phyloP scores from a whole-genome alignment of 2,888 invertebrate species.

The Platycheirus rosarum region DNA sequence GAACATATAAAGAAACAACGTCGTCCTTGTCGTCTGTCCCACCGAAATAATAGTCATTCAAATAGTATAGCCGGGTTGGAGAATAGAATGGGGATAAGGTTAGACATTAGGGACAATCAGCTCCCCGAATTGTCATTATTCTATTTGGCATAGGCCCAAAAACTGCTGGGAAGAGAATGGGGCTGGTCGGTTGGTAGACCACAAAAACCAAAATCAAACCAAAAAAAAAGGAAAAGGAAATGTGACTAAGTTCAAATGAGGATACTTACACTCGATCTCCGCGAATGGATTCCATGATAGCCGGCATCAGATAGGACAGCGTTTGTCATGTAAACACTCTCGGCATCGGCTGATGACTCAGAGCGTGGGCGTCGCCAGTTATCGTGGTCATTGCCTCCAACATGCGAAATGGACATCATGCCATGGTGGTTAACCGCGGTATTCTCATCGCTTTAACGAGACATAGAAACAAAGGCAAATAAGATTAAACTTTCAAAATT shows the following conservation, averaged over 20 bases:
- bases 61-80: constrained; percentile 18
- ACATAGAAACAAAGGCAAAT: constrained; percentile 16
- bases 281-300: constrained; percentile 81
- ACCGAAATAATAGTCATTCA: constrained; percentile 3
- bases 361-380: constrained; percentile 89
- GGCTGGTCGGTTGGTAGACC: constrained; percentile 12
- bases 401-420: constrained; percentile 80
- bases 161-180: not conserved
- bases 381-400: constrained; percentile 85
- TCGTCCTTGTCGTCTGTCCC: constrained; percentile 6
- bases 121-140: constrained; percentile 55
- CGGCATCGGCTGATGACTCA: constrained; percentile 91
- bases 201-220: constrained; percentile 13
- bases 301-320: constrained; percentile 80
- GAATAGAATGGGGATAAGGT: not conserved
- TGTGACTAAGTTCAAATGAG: constrained; percentile 16
- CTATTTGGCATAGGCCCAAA: constrained; percentile 61
- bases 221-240: constrained; percentile 13
- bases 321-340: constrained; percentile 86
- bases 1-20: not conserved
- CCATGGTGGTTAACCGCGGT: constrained; percentile 84
- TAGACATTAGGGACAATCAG: constrained; percentile 48
- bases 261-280: constrained; percentile 82
- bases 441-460: constrained; percentile 89
- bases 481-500: constrained; percentile 25